Conservation (phyloP, 1,140 invertebrate species). For the Drosophila tristis region DNA sequence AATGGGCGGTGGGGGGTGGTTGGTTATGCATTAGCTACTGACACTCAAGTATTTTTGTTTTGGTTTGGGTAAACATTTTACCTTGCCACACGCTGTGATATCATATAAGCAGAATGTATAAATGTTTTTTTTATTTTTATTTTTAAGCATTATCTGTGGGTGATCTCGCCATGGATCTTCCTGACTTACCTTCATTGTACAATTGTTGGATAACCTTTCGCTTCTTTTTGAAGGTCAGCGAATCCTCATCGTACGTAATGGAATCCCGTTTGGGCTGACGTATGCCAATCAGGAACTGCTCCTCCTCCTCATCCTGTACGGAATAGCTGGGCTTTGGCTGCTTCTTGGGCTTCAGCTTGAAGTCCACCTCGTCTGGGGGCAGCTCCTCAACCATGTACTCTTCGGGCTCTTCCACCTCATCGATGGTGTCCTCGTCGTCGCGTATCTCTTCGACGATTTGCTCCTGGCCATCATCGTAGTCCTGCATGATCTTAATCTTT, state of each 20-base stretch:
- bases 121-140: conserved; percentile 28
- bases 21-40: conserved; percentile 70
- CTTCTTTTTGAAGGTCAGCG: conserved; percentile 86
- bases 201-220: conserved; percentile 86
- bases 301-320: conserved; percentile 85
- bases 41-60: conserved; percentile 40
- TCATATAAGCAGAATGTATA: conserved; percentile 77
- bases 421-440: conserved; percentile 87
- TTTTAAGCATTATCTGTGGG: conserved; percentile 15
- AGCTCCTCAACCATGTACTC: conserved; percentile 85
- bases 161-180: background rate
- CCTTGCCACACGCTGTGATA: conserved; percentile 73
- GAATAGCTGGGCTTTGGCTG: conserved; percentile 73
- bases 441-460: conserved; percentile 89
- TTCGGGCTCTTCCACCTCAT: conserved; percentile 87
- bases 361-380: conserved; percentile 84
- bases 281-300: conserved; percentile 86
- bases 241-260: conserved; percentile 83
- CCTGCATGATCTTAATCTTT: conserved; percentile 89
- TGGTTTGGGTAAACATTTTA: conserved; percentile 52
- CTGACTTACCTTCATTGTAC: conserved; percentile 86
- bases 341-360: conserved; percentile 86
- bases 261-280: conserved; percentile 83
- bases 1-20: background rate
- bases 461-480: conserved; percentile 88